These are phyloP conservation scores for Physella acuta DNA, from an alignment of 1,140 invertebrate species.

Conservation along the genomic window DNA sequence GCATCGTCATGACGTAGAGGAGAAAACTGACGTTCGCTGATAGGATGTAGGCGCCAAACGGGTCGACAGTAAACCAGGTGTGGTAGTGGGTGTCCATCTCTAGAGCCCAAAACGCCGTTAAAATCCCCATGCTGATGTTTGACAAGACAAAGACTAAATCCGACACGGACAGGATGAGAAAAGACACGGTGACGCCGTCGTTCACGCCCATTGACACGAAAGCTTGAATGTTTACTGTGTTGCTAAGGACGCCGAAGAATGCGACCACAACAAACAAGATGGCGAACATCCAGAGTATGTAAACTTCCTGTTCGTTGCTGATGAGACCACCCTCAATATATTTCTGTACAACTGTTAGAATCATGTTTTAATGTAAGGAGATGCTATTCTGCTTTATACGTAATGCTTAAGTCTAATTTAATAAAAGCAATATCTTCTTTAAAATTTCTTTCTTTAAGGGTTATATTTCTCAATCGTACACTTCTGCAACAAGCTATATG, in stretches of 20 bases:
- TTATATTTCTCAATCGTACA: too few species aligned
- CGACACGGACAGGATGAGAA: not conserved
- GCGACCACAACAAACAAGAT: too few species aligned
- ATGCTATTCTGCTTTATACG: too few species aligned
- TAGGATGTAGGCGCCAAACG: not conserved
- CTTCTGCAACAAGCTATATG: too few species aligned
- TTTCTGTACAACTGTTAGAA: not conserved
- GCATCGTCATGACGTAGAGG: not conserved
- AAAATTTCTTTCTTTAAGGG: too few species aligned
- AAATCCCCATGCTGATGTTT: not conserved
- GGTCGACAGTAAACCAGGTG: not conserved
- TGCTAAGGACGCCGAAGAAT: too few species aligned
- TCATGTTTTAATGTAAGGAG: too few species aligned
- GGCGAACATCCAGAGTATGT: not conserved
- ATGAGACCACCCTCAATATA: not conserved
- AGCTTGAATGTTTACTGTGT: not conserved
- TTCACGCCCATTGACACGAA: not conserved
- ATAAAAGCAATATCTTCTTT: too few species aligned
- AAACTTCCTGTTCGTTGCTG: not conserved
- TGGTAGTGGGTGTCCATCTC: not conserved
- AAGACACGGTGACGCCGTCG: not conserved
- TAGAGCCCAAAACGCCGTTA: not conserved
- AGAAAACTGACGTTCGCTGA: not conserved
- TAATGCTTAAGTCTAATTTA: too few species aligned
- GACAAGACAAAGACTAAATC: not conserved